These are phyloP conservation scores for Lasius fuliginosus DNA, from an alignment of 2,888 invertebrate genomes.

Conservation along the genomic window DNA sequence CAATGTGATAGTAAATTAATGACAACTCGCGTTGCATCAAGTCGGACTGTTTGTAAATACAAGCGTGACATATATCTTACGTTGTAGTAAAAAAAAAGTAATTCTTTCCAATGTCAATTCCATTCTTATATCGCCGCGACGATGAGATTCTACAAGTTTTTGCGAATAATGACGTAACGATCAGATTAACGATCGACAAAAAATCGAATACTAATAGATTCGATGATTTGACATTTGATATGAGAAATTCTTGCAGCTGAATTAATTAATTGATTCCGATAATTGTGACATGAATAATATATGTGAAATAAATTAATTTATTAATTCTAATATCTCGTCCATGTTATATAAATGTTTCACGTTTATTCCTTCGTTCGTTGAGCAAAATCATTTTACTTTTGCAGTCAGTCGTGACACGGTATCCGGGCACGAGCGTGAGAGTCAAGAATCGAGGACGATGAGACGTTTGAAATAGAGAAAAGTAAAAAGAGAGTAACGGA, in stretches of 20 bases:
- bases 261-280: background rate
- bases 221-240: background rate
- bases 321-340: background rate
- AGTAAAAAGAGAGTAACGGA: conserved; percentile 82
- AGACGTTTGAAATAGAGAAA: conserved; percentile 79
- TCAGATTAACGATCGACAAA: background rate
- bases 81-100: background rate
- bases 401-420: background rate
- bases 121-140: background rate
- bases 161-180: background rate
- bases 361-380: background rate
- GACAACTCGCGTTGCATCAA: background rate
- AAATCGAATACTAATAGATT: background rate
- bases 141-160: background rate
- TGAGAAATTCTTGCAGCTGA: background rate
- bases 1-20: background rate
- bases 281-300: background rate
- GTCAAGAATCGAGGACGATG: conserved; percentile 70
- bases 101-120: background rate
- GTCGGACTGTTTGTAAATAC: background rate
- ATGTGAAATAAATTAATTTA: background rate
- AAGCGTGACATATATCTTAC: background rate
- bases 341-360: background rate
- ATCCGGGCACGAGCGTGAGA: conserved; percentile 60
- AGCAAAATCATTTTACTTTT: background rate